Evolutionary conservation across 2,888 invertebrate species (phyloP).

Genomic region (Endotricha flammealis): DNA sequence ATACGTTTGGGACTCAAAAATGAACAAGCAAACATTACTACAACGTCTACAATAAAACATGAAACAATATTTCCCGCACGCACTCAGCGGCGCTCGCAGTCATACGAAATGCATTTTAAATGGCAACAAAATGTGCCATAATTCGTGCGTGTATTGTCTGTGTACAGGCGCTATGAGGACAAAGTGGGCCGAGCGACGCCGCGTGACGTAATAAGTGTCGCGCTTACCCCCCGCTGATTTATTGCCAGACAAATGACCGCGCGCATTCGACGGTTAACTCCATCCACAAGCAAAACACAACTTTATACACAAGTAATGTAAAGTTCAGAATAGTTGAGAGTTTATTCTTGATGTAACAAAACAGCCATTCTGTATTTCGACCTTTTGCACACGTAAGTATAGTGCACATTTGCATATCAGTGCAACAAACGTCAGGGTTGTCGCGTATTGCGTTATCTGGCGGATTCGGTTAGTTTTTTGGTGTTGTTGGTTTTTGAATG

Average conservation of each 20-base stretch:
- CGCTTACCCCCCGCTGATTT: conserved; percentile 19
- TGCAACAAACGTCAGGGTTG: not conserved
- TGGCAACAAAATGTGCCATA: conserved; percentile 11
- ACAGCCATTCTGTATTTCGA: not conserved
- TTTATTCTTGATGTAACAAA: not conserved
- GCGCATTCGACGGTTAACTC: conserved; percentile 18
- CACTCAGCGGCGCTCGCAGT: conserved; percentile 1
- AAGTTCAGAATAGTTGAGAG: not conserved
- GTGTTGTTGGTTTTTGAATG: not conserved
- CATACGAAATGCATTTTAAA: conserved; percentile 13
- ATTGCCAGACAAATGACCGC: conserved; percentile 19
- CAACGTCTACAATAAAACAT: not conserved
- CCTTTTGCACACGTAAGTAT: not conserved
- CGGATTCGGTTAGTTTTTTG: not conserved
- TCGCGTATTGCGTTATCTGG: not conserved
- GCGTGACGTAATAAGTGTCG: conserved; percentile 22
- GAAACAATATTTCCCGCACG: too few relatives aligned
- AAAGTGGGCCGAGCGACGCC: conserved; percentile 14
- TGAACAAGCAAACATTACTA: too few relatives aligned
- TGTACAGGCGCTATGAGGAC: conserved; percentile 14
- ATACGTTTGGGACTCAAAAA: too few relatives aligned
- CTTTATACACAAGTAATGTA: not conserved
- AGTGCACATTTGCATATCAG: not conserved
- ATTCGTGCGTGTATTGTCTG: conserved; percentile 8
- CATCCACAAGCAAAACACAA: not conserved